Percentiles rank a stretch among this genome's conserved stretches.
Conservation (phyloP, 1,140 invertebrate species). For the Drosophila jambulina region DNA sequence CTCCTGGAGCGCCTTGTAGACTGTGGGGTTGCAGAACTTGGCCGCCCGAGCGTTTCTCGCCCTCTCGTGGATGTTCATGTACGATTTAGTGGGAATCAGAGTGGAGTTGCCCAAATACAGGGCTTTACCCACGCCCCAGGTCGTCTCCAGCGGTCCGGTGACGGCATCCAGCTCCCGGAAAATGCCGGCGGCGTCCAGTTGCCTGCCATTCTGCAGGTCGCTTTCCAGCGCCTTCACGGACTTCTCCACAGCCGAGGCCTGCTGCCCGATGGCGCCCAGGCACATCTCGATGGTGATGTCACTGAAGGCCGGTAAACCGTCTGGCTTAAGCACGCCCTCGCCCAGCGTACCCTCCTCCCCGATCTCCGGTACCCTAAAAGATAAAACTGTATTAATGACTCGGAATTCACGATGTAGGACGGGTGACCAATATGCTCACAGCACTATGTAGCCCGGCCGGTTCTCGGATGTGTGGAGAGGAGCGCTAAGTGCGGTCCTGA, state of each 20-base stretch:
- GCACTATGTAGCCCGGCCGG: conserved; percentile 77
- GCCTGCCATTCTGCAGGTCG: conserved; percentile 77
- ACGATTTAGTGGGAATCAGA: conserved; percentile 91
- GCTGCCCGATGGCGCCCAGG: conserved; percentile 92
- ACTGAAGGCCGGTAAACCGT: conserved; percentile 92
- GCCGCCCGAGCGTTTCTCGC: conserved; percentile 88
- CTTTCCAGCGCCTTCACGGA: conserved; percentile 86
- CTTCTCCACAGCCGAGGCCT: conserved; percentile 93
- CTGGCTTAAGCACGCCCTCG: conserved; percentile 90
- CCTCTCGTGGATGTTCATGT: conserved; percentile 90
- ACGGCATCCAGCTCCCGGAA: conserved; percentile 91
- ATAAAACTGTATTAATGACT: neutral
- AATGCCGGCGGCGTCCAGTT: conserved; percentile 88
- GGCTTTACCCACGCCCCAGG: conserved; percentile 94
- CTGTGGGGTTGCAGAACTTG: conserved; percentile 89
- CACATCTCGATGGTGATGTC: conserved; percentile 93
- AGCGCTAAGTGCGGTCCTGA: conserved; percentile 39
- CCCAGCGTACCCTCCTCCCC: conserved; percentile 91
- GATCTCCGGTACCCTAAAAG: conserved; percentile 93
- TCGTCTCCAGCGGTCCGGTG: conserved; percentile 90
- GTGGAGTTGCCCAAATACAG: conserved; percentile 92
- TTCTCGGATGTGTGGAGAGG: conserved; percentile 56
- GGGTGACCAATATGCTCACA: conserved; percentile 59
- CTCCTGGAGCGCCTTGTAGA: conserved; percentile 88
- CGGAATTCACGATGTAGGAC: neutral